phyloP scores from a whole-genome alignment of 2,113 vertebrate genomes.

The Zootoca vivipara region DNA sequence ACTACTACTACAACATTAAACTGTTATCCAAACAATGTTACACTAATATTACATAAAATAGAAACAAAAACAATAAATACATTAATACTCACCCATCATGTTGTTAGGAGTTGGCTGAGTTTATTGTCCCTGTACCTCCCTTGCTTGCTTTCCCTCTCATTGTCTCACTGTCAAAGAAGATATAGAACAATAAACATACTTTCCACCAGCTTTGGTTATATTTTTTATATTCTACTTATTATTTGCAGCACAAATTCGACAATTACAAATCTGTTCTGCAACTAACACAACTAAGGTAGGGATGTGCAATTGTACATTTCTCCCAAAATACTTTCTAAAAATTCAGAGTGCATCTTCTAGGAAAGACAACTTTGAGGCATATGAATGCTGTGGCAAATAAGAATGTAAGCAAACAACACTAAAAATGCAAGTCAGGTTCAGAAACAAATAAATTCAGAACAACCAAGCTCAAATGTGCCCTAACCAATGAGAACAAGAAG shows the following conservation, averaged over 20 bases:
- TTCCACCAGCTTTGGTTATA: not conserved
- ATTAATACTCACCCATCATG: not conserved
- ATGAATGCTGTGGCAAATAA: too few species aligned
- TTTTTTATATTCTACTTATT: not conserved
- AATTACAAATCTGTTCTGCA: not conserved
- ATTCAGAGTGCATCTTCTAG: too few species aligned
- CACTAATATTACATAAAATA: not conserved
- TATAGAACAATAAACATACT: not conserved
- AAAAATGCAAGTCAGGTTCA: not conserved
- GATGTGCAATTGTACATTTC: not conserved
- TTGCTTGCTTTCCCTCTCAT: not conserved
- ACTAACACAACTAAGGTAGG: not conserved
- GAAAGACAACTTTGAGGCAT: not conserved
- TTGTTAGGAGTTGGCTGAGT: too few species aligned
- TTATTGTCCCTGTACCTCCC: not conserved
- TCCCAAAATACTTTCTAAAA: not conserved
- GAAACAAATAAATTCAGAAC: not conserved
- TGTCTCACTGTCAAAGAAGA: too few species aligned
- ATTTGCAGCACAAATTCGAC: not conserved
- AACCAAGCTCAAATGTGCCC: not conserved
- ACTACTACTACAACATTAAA: not conserved
- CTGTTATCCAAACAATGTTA: not conserved
- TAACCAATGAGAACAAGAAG: not conserved
- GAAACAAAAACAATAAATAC: not conserved
- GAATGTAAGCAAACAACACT: not conserved